Evolutionary conservation across 2,113 vertebrate genomes (phyloP), one percentile per base, ranked within the genome.

Genomic region (Rhinopomastus cyanomelas): DNA sequence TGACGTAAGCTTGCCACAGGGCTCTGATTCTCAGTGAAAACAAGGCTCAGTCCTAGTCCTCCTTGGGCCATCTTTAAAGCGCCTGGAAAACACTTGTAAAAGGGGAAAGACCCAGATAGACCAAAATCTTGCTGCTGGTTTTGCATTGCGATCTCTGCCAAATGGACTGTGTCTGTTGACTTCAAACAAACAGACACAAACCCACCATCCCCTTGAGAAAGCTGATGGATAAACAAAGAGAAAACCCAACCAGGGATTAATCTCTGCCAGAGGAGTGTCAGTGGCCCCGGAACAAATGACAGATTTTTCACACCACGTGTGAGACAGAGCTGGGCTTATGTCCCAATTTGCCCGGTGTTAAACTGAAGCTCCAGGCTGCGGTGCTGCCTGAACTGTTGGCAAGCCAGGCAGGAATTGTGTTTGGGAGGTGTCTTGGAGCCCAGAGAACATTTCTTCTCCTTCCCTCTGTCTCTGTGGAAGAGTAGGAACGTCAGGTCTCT

Each of bases 231-330:
- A 64, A 82, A 66, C 36, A 74, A 37, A 36, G 7, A 37, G 19
- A 32, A 34, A 25, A 9, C 12, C 34, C 21, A 25, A 20, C 5
- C 12, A 0, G 12, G 37, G 15, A 48, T 42, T 56, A 57, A 39
- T 64, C 44, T 36, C 19, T 29, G 36, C 49, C 74, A 61, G 57
- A 44, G 49, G 21, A 60, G 66, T 67, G 44, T 49, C 65, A 71
- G 5, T 46, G 57, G 66, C 60, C n/a, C 3, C 3, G 53, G 29
- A 65, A 26, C 1, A 0, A 78, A 29, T 39, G 21, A 48, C 12
- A 2, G 2, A 60, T 59, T 78, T 42, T 56, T 78, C 61, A 37
- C 53, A 11, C 66, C 18, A 29, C 4, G 1, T 0, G 0, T 18
- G 20, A 82, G 4, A 30, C 72, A 79, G 59, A 76, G 67, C 22